phyloP scores from a whole-genome alignment of 30 jellyfish, hydroid and myxozoan species.

The Mastigias papua region DNA sequence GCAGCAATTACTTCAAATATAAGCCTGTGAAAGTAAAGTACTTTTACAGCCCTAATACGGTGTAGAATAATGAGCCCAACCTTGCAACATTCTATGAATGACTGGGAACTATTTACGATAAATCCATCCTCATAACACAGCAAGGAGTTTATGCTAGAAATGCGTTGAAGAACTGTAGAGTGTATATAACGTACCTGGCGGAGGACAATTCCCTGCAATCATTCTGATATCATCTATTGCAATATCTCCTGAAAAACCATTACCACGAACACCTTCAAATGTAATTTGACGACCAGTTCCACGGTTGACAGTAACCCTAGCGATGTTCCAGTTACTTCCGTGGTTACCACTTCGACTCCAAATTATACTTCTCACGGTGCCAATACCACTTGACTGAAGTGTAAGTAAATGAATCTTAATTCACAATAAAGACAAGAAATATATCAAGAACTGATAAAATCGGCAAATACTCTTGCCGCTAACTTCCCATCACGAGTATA shows the following conservation, averaged over 20 bases:
- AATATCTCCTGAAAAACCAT: constrained; percentile 86
- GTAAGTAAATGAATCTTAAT: too few species aligned
- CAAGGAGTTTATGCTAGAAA: too few species aligned
- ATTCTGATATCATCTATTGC: constrained; percentile 88
- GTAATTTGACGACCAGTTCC: constrained; percentile 92
- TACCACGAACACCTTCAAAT: constrained; percentile 91
- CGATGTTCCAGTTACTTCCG: constrained; percentile 91
- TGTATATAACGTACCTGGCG: constrained; percentile 80
- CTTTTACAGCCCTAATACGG: too few species aligned
- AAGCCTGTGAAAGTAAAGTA: too few species aligned
- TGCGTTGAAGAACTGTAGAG: too few species aligned
- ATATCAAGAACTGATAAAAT: neutral
- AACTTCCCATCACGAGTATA: neutral
- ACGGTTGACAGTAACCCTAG: constrained; percentile 77
- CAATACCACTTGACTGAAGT: constrained; percentile 80
- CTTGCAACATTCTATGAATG: too few species aligned
- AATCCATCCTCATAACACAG: too few species aligned
- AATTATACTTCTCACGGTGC: constrained; percentile 58
- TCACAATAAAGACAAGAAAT: neutral
- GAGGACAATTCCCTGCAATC: constrained; percentile 94
- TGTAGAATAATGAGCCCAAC: too few species aligned
- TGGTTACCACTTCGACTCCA: constrained; percentile 93
- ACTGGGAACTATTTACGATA: too few species aligned
- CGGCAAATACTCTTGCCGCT: too few species aligned
- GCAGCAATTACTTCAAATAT: too few species aligned